Conservation (phyloP, 2,797 vertebrate genomes). For the Austrolebias charrua region DNA sequence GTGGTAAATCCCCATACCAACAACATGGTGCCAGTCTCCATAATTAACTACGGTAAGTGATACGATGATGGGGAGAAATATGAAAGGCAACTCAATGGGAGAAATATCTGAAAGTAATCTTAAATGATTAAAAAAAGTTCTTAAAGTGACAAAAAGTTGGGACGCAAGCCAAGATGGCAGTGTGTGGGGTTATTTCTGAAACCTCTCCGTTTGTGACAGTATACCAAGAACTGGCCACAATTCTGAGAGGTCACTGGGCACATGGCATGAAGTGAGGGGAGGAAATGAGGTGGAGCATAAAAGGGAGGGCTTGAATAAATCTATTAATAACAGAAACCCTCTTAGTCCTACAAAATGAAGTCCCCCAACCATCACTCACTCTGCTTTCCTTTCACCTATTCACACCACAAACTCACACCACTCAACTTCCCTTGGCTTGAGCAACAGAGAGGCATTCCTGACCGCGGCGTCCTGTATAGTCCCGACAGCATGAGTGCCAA, state of each 20-base stretch:
- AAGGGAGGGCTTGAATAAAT: slow-evolving; percentile 11
- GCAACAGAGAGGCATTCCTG: slow-evolving; percentile 57
- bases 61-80: not conserved
- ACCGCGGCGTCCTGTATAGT: slow-evolving; percentile 60
- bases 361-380: slow-evolving; percentile 12
- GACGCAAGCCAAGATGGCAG: not conserved
- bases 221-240: slow-evolving; percentile 35
- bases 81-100: not conserved
- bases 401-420: slow-evolving; percentile 23
- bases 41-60: slow-evolving; percentile 60
- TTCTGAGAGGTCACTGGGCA: slow-evolving; percentile 56
- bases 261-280: slow-evolving; percentile 26
- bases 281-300: slow-evolving; percentile 27
- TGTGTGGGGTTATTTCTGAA: not conserved
- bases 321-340: slow-evolving; percentile 67
- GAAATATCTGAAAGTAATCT: slow-evolving; percentile 5
- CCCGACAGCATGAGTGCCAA: slow-evolving; percentile 45
- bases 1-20: slow-evolving; percentile 57
- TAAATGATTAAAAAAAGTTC: not conserved
- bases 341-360: slow-evolving; percentile 23
- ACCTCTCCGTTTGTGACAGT: slow-evolving; percentile 29
- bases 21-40: slow-evolving; percentile 58
- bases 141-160: not conserved
- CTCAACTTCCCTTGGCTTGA: slow-evolving; percentile 39
- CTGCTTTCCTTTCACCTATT: slow-evolving; percentile 6